A percentile compares a stretch with the other conserved stretches of the same genome.
These are phyloP conservation scores for Trisateles emortualis DNA, from an alignment of 2,888 invertebrate species.

Conservation along the genomic window DNA sequence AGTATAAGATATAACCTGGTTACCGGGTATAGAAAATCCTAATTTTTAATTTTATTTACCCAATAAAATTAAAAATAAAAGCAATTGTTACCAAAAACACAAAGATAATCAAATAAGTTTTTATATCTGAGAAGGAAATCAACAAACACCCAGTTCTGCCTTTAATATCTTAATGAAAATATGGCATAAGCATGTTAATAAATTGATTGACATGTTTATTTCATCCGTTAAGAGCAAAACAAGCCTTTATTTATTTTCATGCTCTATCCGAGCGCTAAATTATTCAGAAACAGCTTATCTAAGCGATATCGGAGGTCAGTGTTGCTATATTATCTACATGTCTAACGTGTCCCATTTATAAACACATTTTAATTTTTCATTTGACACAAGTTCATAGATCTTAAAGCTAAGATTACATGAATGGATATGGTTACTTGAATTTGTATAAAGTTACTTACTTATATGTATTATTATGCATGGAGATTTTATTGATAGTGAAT, in stretches of 20 bases:
- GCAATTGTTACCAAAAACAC: no score
- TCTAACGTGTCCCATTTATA: constrained; percentile 2
- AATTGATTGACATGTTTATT: constrained; percentile 35
- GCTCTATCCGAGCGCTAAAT: constrained; percentile 19
- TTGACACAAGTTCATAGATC: constrained; percentile 7
- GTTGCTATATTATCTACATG: constrained; percentile 5
- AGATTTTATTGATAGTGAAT: neutral
- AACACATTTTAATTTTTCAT: constrained; percentile 12
- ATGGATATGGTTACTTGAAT: constrained; percentile 24
- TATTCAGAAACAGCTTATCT: constrained; percentile 17
- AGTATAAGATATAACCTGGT: no score
- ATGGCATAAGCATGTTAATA: constrained; percentile 33
- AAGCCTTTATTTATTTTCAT: constrained; percentile 16
- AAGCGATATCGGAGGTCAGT: constrained; percentile 9
- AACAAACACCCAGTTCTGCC: constrained; percentile 12
- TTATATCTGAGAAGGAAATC: no score
- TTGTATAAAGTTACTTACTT: constrained; percentile 2
- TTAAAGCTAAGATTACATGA: neutral
- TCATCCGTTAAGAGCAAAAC: constrained; percentile 13
- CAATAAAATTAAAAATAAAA: no score
- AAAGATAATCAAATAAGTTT: no score
- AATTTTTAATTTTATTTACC: no score
- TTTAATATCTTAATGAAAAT: constrained; percentile 23
- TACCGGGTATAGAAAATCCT: no score
- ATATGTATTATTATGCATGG: neutral